Percentiles rank a stretch among this genome's conserved stretches.
Evolutionary conservation across 2,113 vertebrate species (phyloP).

Genomic region (Clarias batrachus): DNA sequence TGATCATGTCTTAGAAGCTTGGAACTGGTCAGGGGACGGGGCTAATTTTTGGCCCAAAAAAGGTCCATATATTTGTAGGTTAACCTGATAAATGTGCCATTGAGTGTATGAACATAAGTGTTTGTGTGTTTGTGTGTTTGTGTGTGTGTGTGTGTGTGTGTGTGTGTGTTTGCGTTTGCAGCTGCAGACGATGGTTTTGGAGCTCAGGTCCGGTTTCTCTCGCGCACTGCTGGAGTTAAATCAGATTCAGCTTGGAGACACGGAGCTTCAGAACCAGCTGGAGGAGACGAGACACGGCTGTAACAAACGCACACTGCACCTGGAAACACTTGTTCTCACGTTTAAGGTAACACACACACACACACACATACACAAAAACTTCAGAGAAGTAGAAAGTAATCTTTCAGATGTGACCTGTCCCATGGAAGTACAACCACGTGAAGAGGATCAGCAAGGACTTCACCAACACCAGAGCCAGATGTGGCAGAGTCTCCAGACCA

Average conservation of each 20-base stretch:
- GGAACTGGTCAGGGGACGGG: neutral
- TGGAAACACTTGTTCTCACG: constrained; percentile 70
- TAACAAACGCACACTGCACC: constrained; percentile 65
- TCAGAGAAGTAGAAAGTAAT: neutral
- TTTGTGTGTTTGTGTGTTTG: constrained; percentile 17
- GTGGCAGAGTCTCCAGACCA: no score
- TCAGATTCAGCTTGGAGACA: constrained; percentile 74
- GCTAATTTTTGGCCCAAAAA: neutral
- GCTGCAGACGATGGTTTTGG: constrained; percentile 73
- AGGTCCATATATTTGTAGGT: neutral
- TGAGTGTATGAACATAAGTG: neutral
- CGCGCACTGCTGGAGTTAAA: constrained; percentile 70
- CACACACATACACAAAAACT: neutral
- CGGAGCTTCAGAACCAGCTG: constrained; percentile 69
- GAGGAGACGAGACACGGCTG: constrained; percentile 70
- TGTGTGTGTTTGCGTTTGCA: constrained; percentile 47
- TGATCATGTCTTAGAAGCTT: neutral
- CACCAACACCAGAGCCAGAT: no score
- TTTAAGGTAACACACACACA: constrained; percentile 63
- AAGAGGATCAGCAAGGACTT: no score
- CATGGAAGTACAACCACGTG: neutral
- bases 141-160: constrained; percentile 8
- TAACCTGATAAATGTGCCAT: neutral
- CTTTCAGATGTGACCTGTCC: no score
- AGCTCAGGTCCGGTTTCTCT: constrained; percentile 73